A percentile compares a stretch with the other conserved stretches of the same genome.
phyloP scores from a whole-genome alignment of 2,888 invertebrate species.

The Orthosia gothica region DNA sequence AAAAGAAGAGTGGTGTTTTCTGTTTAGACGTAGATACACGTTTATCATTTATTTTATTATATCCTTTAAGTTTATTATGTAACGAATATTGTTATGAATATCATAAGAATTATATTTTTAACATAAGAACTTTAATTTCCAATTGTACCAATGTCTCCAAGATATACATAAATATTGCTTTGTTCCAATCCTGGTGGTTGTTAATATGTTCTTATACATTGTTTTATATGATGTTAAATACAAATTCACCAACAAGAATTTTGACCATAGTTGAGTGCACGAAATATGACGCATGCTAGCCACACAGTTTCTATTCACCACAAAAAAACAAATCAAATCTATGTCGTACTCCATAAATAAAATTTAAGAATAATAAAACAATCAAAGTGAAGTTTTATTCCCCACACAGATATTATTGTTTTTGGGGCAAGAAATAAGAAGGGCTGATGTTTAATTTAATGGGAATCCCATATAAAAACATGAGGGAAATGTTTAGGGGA shows the following conservation, averaged over 20 bases:
- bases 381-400: conserved; percentile 73
- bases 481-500: conserved; percentile 71
- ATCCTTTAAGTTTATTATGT: not conserved
- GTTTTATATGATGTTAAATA: no score
- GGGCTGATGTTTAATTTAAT: conserved; percentile 75
- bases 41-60: conserved; percentile 24
- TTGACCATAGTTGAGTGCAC: no score
- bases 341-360: conserved; percentile 44
- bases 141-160: not conserved
- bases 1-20: conserved; percentile 35
- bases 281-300: not conserved
- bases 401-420: conserved; percentile 78
- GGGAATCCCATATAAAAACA: conserved; percentile 76
- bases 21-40: conserved; percentile 36
- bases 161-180: no score
- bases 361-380: conserved; percentile 66
- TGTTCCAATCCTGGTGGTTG: no score
- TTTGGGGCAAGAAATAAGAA: conserved; percentile 71
- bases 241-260: no score
- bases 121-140: not conserved
- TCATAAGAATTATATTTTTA: not conserved
- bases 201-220: no score
- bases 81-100: not conserved
- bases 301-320: not conserved
- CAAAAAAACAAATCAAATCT: conserved; percentile 19